Evolutionary conservation across 1,140 invertebrate species (phyloP), one percentile per base, ranked within the genome.

Genomic region (Drosophila micromelanica): DNA sequence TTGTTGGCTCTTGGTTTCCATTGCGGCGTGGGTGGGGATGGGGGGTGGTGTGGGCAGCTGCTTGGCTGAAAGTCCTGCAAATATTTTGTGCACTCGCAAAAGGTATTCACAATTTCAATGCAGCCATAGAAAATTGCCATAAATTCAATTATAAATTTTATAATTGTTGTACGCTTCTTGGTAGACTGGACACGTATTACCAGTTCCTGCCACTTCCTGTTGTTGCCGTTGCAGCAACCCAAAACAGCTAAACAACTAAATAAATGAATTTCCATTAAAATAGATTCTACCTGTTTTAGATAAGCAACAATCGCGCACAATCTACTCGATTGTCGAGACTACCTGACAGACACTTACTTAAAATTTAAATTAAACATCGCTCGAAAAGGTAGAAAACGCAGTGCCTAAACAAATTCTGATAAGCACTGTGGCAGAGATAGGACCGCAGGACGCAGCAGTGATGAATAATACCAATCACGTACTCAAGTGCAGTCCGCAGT

Each of bases 391-490:
- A 51, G 20, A 64, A 12, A 63, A 43, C 49, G 40, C 52, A 49
- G 60, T 56, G 69, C 81, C 86, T 85, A 85, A 89, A 90, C 79
- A 87, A 89, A 89, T 84, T 15, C 71, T 73, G 85, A 86, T 78
- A 82, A 90, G 76, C 65, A 27, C 37, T 55, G 11, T n/a, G 32
- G n/a, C n/a, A n/a, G 40, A 62, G 76, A 87, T 73, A 87, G 76
- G 73, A 64, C 17, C 46, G 55, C 76, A 90, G 85, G 76, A 82
- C 73, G 84, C n/a, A 90, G 20, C 20, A 3, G 73, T 81, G 82
- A 90, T 90, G 89, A 90, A 90, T 90, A 90, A 90, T 90, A 90
- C 87, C 87, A 90, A 90, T 90, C 87, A 90, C 87, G 87, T 90
- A 79, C 30, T 57, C 57, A 64, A 45, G 35, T 48, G 35, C 23